These are phyloP conservation scores for Oceanodroma tethys DNA, from an alignment of 2,113 vertebrate species.

Conservation along the genomic window DNA sequence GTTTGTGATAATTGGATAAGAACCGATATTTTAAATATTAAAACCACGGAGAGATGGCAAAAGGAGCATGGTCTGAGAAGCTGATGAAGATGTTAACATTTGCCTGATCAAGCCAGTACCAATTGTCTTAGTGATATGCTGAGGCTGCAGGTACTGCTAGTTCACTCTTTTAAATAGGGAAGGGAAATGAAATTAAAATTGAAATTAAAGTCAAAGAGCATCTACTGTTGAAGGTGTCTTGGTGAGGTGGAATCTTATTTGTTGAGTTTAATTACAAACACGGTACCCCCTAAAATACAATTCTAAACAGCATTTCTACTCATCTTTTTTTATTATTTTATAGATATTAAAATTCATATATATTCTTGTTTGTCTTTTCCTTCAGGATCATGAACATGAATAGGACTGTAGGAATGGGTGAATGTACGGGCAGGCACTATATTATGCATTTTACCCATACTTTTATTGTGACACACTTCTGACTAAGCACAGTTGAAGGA, in stretches of 20 bases:
- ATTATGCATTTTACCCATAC: background rate
- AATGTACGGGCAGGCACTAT: background rate
- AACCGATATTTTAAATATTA: background rate
- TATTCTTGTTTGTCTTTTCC: background rate
- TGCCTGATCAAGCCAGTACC: background rate
- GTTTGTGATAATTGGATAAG: background rate
- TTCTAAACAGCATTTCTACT: background rate
- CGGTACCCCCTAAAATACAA: background rate
- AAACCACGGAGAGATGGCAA: background rate
- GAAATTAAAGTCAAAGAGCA: background rate
- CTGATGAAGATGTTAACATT: background rate
- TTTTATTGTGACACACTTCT: background rate
- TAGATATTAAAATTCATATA: background rate
- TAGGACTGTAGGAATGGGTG: background rate
- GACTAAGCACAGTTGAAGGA: background rate
- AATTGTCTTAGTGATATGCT: background rate
- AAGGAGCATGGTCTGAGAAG: background rate
- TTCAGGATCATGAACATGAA: background rate
- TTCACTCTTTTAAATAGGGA: background rate
- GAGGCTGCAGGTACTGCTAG: background rate
- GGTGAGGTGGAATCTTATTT: background rate
- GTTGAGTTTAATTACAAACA: background rate
- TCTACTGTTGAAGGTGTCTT: background rate
- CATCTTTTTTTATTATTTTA: background rate
- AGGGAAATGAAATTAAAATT: background rate